Percentiles rank a stretch among this genome's conserved stretches.
These are phyloP conservation scores for Aricia artaxerxes DNA, from an alignment of 2,888 invertebrate genomes.

Conservation along the genomic window DNA sequence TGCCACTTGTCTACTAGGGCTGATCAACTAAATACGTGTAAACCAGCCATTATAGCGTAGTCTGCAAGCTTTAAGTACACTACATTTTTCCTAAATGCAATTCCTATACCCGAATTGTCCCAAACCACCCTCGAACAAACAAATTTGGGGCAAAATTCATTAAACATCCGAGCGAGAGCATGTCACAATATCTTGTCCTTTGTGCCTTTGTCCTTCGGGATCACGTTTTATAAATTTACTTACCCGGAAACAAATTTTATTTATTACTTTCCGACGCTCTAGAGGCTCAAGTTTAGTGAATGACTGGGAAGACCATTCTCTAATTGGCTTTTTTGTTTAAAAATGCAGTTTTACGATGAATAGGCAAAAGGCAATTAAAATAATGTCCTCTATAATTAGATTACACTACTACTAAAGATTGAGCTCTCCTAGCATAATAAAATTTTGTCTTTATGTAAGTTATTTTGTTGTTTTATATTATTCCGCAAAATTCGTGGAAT, in stretches of 20 bases:
- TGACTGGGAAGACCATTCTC: neutral
- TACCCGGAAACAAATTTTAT: slow-evolving; percentile 26
- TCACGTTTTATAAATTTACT: slow-evolving; percentile 25
- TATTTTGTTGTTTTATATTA: too few species aligned
- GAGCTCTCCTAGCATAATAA: too few species aligned
- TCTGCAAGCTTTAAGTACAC: neutral
- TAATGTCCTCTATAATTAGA: too few species aligned
- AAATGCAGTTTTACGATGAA: too few species aligned
- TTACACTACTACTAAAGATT: too few species aligned
- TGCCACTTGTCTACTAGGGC: too few species aligned
- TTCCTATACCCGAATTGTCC: neutral
- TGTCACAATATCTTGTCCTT: slow-evolving; percentile 23
- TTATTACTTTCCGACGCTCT: neutral
- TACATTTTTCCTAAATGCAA: neutral
- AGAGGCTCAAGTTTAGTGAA: neutral
- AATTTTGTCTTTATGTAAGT: too few species aligned
- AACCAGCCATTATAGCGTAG: too few species aligned
- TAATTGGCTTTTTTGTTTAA: neutral
- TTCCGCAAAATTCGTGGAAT: too few species aligned
- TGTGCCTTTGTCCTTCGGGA: slow-evolving; percentile 22
- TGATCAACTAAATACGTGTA: too few species aligned
- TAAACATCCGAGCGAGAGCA: neutral
- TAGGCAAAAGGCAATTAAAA: too few species aligned
- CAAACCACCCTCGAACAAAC: slow-evolving; percentile 1
- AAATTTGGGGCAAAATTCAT: slow-evolving; percentile 20